Base-by-base conservation (phyloP, 2,113 vertebrate species). In the Talpa occidentalis region DNA sequence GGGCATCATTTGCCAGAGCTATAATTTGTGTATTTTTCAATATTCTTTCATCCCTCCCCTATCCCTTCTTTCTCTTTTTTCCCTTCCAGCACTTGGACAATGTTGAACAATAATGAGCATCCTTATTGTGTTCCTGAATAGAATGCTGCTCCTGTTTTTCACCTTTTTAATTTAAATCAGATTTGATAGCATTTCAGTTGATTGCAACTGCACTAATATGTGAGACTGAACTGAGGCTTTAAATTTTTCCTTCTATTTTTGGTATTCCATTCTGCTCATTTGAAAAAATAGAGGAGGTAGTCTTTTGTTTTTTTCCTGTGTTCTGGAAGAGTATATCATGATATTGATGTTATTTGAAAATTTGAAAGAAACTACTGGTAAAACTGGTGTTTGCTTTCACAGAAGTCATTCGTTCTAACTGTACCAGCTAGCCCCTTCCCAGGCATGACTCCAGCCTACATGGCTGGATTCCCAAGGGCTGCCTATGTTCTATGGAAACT, bases 261-360 rank as follows among this genome's bases (percentile, higher is more conserved):
- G 21, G 35, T 80, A 26, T 84, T 95, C 10, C 26, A 40, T 62
- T 90, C 49, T 73, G 32, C 35, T 73, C 93, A 70, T 44, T 73
- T 80, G 59, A 60, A 90, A 89, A 60, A 95, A 54, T 66, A 76
- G 47, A 47, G 3, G 12, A 89, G 26, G 26, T 86, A 5, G 30
- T 66, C 52, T 89, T 78, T 76, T 90, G 59, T 2, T 69, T 66
- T 64, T 87, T 70, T 62, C 47, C 22, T 69, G 26, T 54, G 10
- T 14, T 81, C 49, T 78, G 21, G 28, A 78, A 92, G 73, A 84
- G 47, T 79, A 87, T 92, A 79, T 89, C 78, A 21, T 76, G 66
- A 8, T 67, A 94, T 67, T 59, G 88, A 78, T 66, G 21, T 54
- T 92, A 17, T 72, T 89, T 86, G 74, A 78, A 96, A 88, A 96